Evolutionary conservation across 2,797 vertebrate species (phyloP).

Genomic region (Ceyx erithaca): DNA sequence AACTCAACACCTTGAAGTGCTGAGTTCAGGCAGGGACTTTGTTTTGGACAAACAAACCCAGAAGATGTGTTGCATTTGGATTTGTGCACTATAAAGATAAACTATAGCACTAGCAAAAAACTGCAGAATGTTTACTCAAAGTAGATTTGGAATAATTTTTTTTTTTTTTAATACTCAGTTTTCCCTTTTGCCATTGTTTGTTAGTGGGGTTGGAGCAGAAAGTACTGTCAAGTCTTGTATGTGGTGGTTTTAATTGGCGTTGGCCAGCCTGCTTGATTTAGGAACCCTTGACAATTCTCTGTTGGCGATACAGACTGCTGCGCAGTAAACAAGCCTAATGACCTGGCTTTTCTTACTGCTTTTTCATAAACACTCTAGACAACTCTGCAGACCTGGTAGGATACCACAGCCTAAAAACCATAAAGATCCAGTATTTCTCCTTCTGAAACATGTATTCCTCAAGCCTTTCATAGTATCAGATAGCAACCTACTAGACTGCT

Average conservation of each 20-base stretch:
- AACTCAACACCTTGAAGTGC: background rate
- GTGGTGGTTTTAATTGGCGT: background rate
- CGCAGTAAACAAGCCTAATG: background rate
- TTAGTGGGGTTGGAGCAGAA: background rate
- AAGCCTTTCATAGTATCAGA: background rate
- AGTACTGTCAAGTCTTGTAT: background rate
- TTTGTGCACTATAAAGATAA: background rate
- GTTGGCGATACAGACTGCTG: background rate
- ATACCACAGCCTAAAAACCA: background rate
- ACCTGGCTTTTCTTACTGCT: background rate
- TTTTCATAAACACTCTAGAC: constrained; percentile 1
- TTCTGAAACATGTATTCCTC: background rate
- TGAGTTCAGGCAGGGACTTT: background rate
- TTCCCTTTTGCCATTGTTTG: background rate
- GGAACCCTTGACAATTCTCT: constrained; percentile 1
- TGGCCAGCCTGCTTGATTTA: constrained; percentile 4
- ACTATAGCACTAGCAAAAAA: background rate
- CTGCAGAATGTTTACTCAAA: background rate
- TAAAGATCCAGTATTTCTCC: background rate
- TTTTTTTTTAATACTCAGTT: background rate
- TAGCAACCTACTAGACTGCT: background rate
- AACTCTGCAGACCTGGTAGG: constrained; percentile 1
- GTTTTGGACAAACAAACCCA: background rate
- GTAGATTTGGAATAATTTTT: background rate
- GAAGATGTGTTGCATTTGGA: background rate